Base-by-base conservation (phyloP, 2,113 vertebrate species). In the Aptenodytes forsteri region DNA sequence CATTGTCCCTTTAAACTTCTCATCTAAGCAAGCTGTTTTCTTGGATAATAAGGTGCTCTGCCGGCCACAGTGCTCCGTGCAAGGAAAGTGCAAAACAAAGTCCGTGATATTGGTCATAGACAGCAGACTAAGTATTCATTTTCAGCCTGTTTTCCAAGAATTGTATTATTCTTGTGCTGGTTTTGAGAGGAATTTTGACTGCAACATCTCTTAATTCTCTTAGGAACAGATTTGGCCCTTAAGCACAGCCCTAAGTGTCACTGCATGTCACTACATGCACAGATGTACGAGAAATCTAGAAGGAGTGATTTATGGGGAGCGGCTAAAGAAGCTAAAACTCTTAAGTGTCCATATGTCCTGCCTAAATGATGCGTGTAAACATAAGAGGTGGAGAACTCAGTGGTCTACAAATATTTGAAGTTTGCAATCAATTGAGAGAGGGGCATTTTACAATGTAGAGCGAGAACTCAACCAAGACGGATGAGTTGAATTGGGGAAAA, bases 381-480 rank as follows among this genome's bases (percentile, higher is more conserved):
- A 14, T 26, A 58, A 67, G n/a, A 75, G 55, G 14, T 87, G 49
- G 54, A 82, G 38, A 85, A 38, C 36, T 91, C 40, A 20, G 62
- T 75, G 69, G 27, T 89, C 66, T 82, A 73, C 73, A 93, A 93
- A 89, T 94, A 79, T 85, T 93, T 95, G 49, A 87, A 22, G 6
- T 64, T 81, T 81, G 21, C 52, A 76, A 18, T 92, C 83, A 89
- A 13, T 71, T 66, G 80, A 90, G 52, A 91, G 87, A 87, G 38
- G 21, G 49, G 20, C 16, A 62, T 91, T 92, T 94, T 89, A 55
- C 76, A 44, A 75, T 55, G 22, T 66, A 56, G 34, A 61, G 30
- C 61, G 40, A 91, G 61, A 91, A 89, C n/a, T 83, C 47, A 32
- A 8, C 72, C 11, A 25, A 59, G 25, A 46, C 21, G 49, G 44